These are phyloP conservation scores for Stigmatopora nigra DNA, from an alignment of 2,113 vertebrate genomes.

Conservation along the genomic window DNA sequence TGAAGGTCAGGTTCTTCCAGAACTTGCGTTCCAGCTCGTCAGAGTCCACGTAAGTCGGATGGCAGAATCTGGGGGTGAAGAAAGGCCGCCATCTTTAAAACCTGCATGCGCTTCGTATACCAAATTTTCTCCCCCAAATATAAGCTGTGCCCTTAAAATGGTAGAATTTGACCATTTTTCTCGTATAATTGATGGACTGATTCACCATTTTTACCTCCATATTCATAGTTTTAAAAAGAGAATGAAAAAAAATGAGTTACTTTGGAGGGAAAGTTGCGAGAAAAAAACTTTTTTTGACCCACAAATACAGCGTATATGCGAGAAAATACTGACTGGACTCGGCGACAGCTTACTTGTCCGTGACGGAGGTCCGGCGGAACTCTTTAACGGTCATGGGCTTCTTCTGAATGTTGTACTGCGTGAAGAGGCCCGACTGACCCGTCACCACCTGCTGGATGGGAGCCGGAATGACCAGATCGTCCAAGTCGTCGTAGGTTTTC, in stretches of 20 bases:
- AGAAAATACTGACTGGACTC: too few species aligned
- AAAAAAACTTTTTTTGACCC: too few species aligned
- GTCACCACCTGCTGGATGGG: constrained; percentile 97
- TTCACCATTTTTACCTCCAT: too few species aligned
- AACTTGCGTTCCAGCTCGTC: constrained; percentile 95
- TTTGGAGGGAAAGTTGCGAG: too few species aligned
- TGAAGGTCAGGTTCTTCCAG: constrained; percentile 97
- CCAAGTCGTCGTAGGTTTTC: constrained; percentile 83
- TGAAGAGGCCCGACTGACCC: constrained; percentile 94
- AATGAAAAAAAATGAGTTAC: too few species aligned
- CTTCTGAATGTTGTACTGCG: constrained; percentile 99
- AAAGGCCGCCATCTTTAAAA: not conserved
- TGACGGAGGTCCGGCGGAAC: constrained; percentile 86
- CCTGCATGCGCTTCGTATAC: not conserved
- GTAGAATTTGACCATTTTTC: too few species aligned
- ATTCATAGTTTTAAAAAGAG: too few species aligned
- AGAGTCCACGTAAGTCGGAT: constrained; percentile 82
- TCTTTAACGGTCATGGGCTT: constrained; percentile 93
- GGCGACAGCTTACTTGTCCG: constrained; percentile 79
- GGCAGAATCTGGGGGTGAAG: constrained; percentile 76
- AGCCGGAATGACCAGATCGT: constrained; percentile 90
- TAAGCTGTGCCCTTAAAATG: too few species aligned
- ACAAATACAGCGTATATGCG: too few species aligned
- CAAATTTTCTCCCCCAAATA: too few species aligned
- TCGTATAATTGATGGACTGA: too few species aligned